These are phyloP conservation scores for Apoda limacodes DNA, from an alignment of 2,888 invertebrate species.

Conservation along the genomic window DNA sequence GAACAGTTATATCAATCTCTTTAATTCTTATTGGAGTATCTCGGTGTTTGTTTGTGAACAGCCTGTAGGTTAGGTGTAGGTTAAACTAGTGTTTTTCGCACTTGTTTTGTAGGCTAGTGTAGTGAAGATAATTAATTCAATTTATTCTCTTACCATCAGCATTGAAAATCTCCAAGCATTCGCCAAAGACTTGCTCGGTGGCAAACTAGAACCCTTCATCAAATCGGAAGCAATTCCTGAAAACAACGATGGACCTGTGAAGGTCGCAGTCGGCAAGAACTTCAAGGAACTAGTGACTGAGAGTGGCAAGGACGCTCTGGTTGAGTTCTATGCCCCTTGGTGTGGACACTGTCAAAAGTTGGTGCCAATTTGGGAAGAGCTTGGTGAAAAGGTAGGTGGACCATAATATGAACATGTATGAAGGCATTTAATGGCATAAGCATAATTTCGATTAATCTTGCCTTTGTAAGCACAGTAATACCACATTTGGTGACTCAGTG, in stretches of 20 bases:
- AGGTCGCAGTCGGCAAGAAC: conserved; percentile 95
- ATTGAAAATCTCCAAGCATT: conserved; percentile 88
- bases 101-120: conserved; percentile 6
- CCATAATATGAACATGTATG: too few relatives aligned
- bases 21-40: conserved; percentile 2
- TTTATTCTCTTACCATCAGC: conserved; percentile 46
- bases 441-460: too few relatives aligned
- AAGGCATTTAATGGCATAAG: too few relatives aligned
- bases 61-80: too few relatives aligned
- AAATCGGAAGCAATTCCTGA: conserved; percentile 96
- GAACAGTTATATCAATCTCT: too few relatives aligned
- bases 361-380: conserved; percentile 92
- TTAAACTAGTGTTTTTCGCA: background rate
- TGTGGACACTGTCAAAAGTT: conserved; percentile 99
- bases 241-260: conserved; percentile 83
- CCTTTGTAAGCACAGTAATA: too few relatives aligned
- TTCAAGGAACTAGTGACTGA: conserved; percentile 95
- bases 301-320: conserved; percentile 90
- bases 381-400: conserved; percentile 89
- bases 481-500: too few relatives aligned
- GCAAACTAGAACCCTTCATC: conserved; percentile 88
- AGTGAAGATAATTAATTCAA: conserved; percentile 10
- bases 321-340: conserved; percentile 99
- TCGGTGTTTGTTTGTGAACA: too few relatives aligned
- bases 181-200: conserved; percentile 83